Evolutionary conservation across 2,888 invertebrate species (phyloP), one percentile per base, ranked within the genome.

Genomic region (Lysandra bellargus): DNA sequence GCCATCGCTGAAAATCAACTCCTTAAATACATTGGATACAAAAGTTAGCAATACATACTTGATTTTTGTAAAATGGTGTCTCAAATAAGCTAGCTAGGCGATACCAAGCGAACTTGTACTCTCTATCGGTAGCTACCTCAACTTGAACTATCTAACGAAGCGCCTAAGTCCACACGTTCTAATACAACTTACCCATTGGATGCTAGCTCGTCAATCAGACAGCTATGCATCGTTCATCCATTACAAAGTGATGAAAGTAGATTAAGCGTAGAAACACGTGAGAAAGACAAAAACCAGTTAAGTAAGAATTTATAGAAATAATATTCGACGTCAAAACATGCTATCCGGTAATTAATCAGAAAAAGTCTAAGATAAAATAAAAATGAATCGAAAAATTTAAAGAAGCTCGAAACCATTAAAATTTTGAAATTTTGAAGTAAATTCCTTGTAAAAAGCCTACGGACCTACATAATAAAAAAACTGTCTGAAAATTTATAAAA

Each of bases 171-270:
- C 81, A 82, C 86, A 85, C 83, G 86, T 85, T 84, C 87, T 85
- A 84, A 84, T 84, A 82, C 84, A 84, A 97, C 97, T 97, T 96
- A 97, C 97, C 97, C 97, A 94, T 96, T 96, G 89, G 96, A 96
- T 89, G 96, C 96, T 95, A 97, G 95, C 95, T 97, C 97, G 95
- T 97, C 97, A 95, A 97, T 96, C 95, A 97, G 96, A 97, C 97
- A 97, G 97, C 97, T 97, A 92, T 87, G 86, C 83, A 85, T 85
- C 85, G 86, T 88, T 87, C 86, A 85, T 92, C 93, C 93, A 87
- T 86, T 87, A 91, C 85, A 91, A 87, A 88, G 90, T 89, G 91
- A 87, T 69, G 69, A 69, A 69, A 69, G 69, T 89, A 91, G 92
- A 88, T 90, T 87, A 93, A 93, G 92, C 92, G 89, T 89, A 86